Evolutionary conservation across 2,113 vertebrate genomes (phyloP).

Genomic region (Pelvicachromis taeniatus): DNA sequence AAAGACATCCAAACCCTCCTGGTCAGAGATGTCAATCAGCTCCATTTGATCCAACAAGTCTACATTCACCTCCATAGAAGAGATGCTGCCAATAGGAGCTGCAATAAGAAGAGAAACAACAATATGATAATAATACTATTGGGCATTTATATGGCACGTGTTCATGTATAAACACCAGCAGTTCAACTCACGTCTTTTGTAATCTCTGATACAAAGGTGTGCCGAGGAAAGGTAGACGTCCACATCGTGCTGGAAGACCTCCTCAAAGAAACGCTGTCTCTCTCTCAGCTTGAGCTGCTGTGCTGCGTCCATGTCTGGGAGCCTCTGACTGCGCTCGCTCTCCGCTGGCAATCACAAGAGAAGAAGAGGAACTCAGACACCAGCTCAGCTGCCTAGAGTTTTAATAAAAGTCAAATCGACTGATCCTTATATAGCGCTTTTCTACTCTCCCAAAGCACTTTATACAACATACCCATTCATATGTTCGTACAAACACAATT

Average conservation of each 20-base stretch:
- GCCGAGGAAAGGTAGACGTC: constrained; percentile 89
- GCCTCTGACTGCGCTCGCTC: constrained; percentile 62
- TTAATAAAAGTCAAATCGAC: too few species aligned
- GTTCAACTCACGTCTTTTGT: constrained; percentile 82
- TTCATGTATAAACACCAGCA: not conserved
- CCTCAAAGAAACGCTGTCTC: constrained; percentile 92
- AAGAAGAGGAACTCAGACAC: not conserved
- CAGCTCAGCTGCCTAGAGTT: not conserved
- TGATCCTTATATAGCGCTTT: not conserved
- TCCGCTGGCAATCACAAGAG: constrained; percentile 57
- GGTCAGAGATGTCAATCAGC: constrained; percentile 87
- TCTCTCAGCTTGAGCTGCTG: constrained; percentile 87
- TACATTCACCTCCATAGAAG: constrained; percentile 97
- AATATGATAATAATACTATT: not conserved
- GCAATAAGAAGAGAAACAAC: not conserved
- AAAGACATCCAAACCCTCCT: constrained; percentile 89
- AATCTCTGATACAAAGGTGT: constrained; percentile 85
- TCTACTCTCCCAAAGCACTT: not conserved
- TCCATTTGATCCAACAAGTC: constrained; percentile 95
- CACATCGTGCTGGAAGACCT: constrained; percentile 92
- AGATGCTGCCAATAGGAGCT: constrained; percentile 89
- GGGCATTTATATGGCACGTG: too few species aligned
- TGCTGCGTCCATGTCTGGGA: constrained; percentile 72
- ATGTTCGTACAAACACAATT: not conserved
- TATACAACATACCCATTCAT: not conserved